These are phyloP conservation scores for Spodoptera litura DNA, from an alignment of 1,140 invertebrate species.

Conservation along the genomic window DNA sequence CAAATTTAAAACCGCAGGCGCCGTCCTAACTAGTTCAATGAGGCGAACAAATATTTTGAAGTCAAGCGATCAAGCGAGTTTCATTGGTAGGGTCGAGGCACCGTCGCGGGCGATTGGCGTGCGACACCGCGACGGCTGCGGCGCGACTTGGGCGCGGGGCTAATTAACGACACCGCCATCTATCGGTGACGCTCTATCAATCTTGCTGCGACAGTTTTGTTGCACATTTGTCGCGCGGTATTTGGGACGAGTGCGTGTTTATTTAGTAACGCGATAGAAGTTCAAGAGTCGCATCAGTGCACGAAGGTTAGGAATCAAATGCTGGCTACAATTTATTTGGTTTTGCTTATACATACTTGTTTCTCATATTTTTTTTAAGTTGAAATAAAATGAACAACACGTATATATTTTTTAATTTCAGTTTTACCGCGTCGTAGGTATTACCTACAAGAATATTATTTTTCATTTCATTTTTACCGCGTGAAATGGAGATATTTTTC, in stretches of 20 bases:
- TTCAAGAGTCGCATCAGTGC: conserved; percentile 5
- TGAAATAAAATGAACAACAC: too few species aligned
- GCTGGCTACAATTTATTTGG: not conserved
- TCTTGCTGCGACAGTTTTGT: conserved; percentile 62
- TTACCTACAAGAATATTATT: too few species aligned
- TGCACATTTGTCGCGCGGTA: conserved; percentile 62
- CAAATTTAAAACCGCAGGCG: not conserved
- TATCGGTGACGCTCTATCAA: conserved; percentile 77
- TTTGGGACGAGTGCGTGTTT: conserved; percentile 41
- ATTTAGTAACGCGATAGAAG: conserved; percentile 3
- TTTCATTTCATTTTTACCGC: too few species aligned
- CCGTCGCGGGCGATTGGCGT: conserved; percentile 69
- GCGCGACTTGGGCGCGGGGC: conserved; percentile 67
- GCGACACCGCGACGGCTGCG: conserved; percentile 68
- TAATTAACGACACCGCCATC: conserved; percentile 79
- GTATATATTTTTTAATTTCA: too few species aligned
- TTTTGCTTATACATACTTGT: not conserved
- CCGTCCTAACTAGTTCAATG: conserved; percentile 28
- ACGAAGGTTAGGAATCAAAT: conserved; percentile 5
- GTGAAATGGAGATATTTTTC: too few species aligned
- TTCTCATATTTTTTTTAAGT: not conserved
- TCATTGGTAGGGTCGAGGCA: conserved; percentile 54
- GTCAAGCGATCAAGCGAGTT: conserved; percentile 40
- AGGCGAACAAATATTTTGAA: conserved; percentile 9
- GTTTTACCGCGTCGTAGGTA: too few species aligned